A percentile compares a stretch with the other conserved stretches of the same genome.
Evolutionary conservation across 2,113 vertebrate species (phyloP).

Genomic region (Amia ocellicauda): DNA sequence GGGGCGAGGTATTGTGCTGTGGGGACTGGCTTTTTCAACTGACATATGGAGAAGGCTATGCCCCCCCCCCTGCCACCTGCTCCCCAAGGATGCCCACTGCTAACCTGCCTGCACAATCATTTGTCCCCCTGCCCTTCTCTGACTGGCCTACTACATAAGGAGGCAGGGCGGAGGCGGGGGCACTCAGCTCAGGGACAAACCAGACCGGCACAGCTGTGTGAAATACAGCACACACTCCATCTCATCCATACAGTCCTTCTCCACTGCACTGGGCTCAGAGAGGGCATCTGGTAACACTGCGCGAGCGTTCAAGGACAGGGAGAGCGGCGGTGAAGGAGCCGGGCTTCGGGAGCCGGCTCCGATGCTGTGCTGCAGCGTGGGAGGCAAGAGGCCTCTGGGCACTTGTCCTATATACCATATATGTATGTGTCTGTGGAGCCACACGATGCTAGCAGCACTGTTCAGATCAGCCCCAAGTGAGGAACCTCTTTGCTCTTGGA

Average conservation of each 20-base stretch:
- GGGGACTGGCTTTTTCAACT: slow-evolving; percentile 26
- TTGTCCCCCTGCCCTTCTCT: no score
- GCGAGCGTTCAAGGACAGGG: slow-evolving; percentile 1
- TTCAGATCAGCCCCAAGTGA: no score
- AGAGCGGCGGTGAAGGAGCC: background rate
- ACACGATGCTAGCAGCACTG: no score
- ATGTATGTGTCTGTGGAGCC: no score
- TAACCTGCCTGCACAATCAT: no score
- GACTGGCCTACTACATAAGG: no score
- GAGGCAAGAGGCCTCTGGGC: slow-evolving; percentile 21
- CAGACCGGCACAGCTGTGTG: background rate
- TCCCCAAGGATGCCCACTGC: no score
- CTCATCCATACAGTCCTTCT: no score
- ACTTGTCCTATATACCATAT: slow-evolving; percentile 24
- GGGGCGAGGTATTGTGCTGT: slow-evolving; percentile 18
- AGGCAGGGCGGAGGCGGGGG: no score
- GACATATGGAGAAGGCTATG: slow-evolving; percentile 39
- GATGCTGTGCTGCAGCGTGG: slow-evolving; percentile 37
- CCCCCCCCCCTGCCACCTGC: background rate
- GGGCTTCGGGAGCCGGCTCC: slow-evolving; percentile 27
- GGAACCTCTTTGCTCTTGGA: no score
- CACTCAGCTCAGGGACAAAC: background rate
- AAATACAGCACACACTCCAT: background rate
- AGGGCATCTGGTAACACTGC: no score
- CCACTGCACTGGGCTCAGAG: no score